These are phyloP conservation scores for Caenorhabditis uteleia DNA, from an alignment of 2,888 invertebrate species.

Conservation along the genomic window DNA sequence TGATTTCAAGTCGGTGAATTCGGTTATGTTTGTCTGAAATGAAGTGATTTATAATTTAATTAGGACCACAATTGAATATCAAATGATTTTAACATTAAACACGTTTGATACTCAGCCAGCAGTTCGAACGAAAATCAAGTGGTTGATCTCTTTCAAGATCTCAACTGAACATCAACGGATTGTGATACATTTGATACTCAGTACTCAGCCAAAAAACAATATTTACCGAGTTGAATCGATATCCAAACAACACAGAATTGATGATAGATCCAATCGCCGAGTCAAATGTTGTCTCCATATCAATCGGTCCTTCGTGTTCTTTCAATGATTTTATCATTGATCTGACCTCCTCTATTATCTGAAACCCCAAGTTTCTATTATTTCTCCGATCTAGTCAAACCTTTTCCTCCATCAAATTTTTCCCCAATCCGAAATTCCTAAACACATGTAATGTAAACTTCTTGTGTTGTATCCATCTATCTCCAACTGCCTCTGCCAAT, in stretches of 20 bases:
- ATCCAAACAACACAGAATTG: conserved; percentile 44
- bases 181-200: too few relatives aligned
- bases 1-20: conserved; percentile 22
- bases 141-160: too few relatives aligned
- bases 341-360: conserved; percentile 2
- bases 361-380: conserved; percentile 6
- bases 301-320: conserved; percentile 19
- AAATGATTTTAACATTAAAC: too few relatives aligned
- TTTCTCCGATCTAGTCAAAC: conserved; percentile 35
- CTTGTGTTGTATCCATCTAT: conserved; percentile 35
- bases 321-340: too few relatives aligned
- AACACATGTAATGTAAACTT: conserved; percentile 41
- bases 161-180: too few relatives aligned
- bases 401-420: conserved; percentile 49
- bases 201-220: too few relatives aligned
- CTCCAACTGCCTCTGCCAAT: conserved; percentile 27
- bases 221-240: too few relatives aligned
- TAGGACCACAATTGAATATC: too few relatives aligned
- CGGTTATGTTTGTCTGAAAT: conserved; percentile 22
- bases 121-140: too few relatives aligned
- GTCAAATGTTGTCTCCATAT: conserved; percentile 33
- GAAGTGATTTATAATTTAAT: too few relatives aligned
- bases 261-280: conserved; percentile 42
- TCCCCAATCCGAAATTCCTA: conserved; percentile 46
- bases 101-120: too few relatives aligned